Base-by-base conservation (phyloP, 2,113 vertebrate genomes). In the Ammodytes dubius region DNA sequence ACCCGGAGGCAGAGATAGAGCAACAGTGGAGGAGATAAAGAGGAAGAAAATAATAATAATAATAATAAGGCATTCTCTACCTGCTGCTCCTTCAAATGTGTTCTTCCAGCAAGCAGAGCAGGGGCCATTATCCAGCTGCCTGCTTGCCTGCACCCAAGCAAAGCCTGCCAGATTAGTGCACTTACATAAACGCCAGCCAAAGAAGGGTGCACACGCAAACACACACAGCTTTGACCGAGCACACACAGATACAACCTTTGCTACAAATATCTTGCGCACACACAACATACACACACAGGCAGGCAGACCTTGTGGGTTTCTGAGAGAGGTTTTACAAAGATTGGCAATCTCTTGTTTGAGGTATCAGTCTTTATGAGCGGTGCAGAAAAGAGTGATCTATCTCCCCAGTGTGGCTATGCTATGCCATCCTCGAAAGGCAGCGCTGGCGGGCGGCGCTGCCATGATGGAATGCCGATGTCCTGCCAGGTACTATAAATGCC, bases 81-180 rank as follows among this genome's bases (percentile, higher is more conserved):
- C 88, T 91, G 86, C 90, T 88, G 87, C 78, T 92, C 87, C 93
- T 94, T 95, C 85, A 90, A 91, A 89, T 89, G 85, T 56, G 76
- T 70, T 90, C 70, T 83, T 88, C 77, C 79, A 87, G 82, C 80
- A 83, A 78, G 76, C 74, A 81, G 80, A 81, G 83, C 79, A 76
- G 70, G 83, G 75, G 81, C 79, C 79, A 91, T 93, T 93, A 91
- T 88, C 88, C 85, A 92, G 90, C 84, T 91, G 91, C 82, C 80
- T 90, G 76, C 67, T 81, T 78, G 79, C 74, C 84, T 81, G 85
- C 86, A 88, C 81, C 75, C 84, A 45, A 87, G 88, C 85, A 90
- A 90, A 91, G 87, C 82, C 86, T 79, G 83, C 74, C 87, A 90
- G 92, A 95, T 94, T 93, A 93, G 77, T 82, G 84, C 88, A 91